Evolutionary conservation across 2,888 invertebrate species (phyloP).

Genomic region (Pecten maximus): DNA sequence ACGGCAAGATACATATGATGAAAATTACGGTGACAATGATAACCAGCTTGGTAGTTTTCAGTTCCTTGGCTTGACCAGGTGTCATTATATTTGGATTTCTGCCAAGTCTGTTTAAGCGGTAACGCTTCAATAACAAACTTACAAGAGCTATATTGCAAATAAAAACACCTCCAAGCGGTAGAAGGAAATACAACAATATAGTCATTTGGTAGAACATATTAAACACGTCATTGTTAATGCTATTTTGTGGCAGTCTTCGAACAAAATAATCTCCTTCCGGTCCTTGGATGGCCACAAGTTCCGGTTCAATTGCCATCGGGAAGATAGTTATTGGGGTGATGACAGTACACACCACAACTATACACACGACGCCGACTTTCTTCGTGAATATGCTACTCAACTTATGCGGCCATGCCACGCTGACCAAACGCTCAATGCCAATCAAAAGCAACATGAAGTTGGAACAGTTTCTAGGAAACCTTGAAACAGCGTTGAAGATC

Average conservation of each 20-base stretch:
- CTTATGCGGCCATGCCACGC: not conserved
- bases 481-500: not conserved
- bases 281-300: not conserved
- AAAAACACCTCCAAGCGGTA: not conserved
- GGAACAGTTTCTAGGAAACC: not conserved
- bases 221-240: not conserved
- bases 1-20: not conserved
- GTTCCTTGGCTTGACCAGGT: not conserved
- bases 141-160: not conserved
- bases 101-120: not conserved
- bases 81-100: not conserved
- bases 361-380: not conserved
- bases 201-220: not conserved
- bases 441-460: not conserved
- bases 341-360: not conserved
- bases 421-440: not conserved
- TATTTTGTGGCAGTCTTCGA: not conserved
- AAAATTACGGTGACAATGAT: not conserved
- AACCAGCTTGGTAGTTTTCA: not conserved
- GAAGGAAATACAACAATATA: not conserved
- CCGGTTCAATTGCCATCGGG: conserved; percentile 3
- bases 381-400: not conserved
- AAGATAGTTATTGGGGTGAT: not conserved
- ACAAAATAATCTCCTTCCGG: not conserved
- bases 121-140: not conserved